phyloP scores from a whole-genome alignment of 2,797 vertebrate genomes.

The Ctenopoma multispine region DNA sequence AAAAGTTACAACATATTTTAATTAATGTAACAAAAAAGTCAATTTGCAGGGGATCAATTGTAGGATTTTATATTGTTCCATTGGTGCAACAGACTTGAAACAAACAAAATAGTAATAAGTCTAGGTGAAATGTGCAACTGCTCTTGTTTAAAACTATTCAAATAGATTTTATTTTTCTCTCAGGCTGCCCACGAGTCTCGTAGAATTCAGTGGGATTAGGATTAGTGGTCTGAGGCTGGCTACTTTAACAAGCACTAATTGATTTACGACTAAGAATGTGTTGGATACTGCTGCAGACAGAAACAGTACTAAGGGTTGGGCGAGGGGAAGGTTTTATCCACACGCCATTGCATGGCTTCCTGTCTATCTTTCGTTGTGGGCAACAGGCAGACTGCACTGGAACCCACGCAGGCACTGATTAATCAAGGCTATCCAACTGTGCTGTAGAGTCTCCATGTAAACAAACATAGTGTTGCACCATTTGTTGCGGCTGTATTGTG shows the following conservation, averaged over 20 bases:
- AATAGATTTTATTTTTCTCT: not conserved
- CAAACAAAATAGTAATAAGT: not conserved
- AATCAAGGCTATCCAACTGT: constrained; percentile 53
- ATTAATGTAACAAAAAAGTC: too few species aligned
- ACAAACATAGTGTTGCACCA: constrained; percentile 67
- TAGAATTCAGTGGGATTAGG: constrained; percentile 68
- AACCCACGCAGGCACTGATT: constrained; percentile 53
- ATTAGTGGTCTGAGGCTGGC: constrained; percentile 62
- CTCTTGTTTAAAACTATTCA: not conserved
- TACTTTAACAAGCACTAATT: constrained; percentile 81
- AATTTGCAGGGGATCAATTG: too few species aligned
- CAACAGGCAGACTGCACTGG: constrained; percentile 41
- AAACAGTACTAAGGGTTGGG: constrained; percentile 1
- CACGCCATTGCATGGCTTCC: not conserved
- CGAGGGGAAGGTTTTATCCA: constrained; percentile 10
- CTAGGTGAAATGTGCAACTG: not conserved
- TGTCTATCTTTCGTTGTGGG: constrained; percentile 12
- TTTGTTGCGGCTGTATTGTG: constrained; percentile 32
- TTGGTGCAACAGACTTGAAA: not conserved
- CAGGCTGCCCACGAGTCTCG: constrained; percentile 7
- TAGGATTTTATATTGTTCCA: not conserved
- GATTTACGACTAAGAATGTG: constrained; percentile 62
- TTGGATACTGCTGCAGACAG: constrained; percentile 35
- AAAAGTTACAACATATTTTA: too few species aligned
- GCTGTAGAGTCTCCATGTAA: constrained; percentile 54